These are phyloP conservation scores for Leptoteleia sp. DNA, from an alignment of 1,140 invertebrate species.

Conservation along the genomic window DNA sequence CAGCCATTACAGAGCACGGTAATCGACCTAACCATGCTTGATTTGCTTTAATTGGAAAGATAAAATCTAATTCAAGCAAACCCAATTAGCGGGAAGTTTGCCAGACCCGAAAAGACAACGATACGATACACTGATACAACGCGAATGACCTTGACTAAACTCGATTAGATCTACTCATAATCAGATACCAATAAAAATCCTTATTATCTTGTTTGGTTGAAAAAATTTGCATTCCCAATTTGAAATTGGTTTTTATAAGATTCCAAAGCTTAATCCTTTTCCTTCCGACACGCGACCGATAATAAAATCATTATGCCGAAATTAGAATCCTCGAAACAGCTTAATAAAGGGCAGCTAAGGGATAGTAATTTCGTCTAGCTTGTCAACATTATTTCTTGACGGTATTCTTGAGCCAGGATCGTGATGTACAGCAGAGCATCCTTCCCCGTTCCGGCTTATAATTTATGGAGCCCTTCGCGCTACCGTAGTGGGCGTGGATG, in stretches of 20 bases:
- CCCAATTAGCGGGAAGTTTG: no score
- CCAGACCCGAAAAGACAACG: no score
- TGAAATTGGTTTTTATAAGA: conserved; percentile 4
- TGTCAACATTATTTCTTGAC: conserved; percentile 26
- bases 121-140: no score
- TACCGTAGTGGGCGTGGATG: conserved; percentile 68
- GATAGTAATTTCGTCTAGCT: neutral
- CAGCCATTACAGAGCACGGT: no score
- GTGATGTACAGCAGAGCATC: conserved; percentile 47
- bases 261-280: conserved; percentile 4
- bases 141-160: no score
- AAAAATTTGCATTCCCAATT: conserved; percentile 11
- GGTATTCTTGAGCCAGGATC: conserved; percentile 16
- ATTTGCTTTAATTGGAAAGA: no score
- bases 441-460: conserved; percentile 61
- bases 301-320: conserved; percentile 20
- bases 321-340: conserved; percentile 1
- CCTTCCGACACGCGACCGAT: conserved; percentile 17
- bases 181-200: conserved; percentile 2
- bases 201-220: neutral
- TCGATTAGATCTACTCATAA: neutral
- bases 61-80: no score
- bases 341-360: conserved; percentile 9
- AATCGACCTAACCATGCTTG: no score
- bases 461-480: conserved; percentile 72